phyloP scores from a whole-genome alignment of 2,113 vertebrate species.

The Lasiurus cinereus region DNA sequence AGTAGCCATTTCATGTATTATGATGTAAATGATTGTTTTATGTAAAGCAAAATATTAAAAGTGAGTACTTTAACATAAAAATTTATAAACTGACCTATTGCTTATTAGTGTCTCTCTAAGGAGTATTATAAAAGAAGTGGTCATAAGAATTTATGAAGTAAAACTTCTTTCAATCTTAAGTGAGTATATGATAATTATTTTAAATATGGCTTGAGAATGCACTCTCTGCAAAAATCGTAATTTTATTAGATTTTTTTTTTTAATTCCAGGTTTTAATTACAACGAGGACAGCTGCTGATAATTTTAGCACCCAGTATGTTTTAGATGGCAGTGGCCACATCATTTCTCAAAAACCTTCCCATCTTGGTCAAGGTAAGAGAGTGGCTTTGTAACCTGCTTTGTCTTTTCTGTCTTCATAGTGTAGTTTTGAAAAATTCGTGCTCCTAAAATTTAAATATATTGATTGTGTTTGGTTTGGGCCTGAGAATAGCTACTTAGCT shows the following conservation, averaged over 20 bases:
- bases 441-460: background rate
- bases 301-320: conserved; percentile 91
- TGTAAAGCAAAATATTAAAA: conserved; percentile 42
- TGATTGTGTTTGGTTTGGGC: background rate
- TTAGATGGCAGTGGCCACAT: conserved; percentile 92
- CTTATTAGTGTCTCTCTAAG: conserved; percentile 25
- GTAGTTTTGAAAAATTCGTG: background rate
- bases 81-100: background rate
- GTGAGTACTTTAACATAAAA: conserved; percentile 52
- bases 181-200: background rate
- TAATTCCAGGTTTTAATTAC: conserved; percentile 92
- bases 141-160: conserved; percentile 37
- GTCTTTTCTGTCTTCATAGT: conserved; percentile 24
- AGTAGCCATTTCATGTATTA: background rate
- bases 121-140: background rate
- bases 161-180: conserved; percentile 38
- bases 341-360: conserved; percentile 94
- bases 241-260: conserved; percentile 52
- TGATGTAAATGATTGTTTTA: background rate
- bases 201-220: conserved; percentile 49
- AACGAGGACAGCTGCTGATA: conserved; percentile 93
- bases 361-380: conserved; percentile 94
- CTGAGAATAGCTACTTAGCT: conserved; percentile 29
- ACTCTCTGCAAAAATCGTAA: conserved; percentile 8
- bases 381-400: conserved; percentile 47